Evolutionary conservation across 1,140 invertebrate genomes (phyloP).

Genomic region (Dreissena rostriformis): DNA sequence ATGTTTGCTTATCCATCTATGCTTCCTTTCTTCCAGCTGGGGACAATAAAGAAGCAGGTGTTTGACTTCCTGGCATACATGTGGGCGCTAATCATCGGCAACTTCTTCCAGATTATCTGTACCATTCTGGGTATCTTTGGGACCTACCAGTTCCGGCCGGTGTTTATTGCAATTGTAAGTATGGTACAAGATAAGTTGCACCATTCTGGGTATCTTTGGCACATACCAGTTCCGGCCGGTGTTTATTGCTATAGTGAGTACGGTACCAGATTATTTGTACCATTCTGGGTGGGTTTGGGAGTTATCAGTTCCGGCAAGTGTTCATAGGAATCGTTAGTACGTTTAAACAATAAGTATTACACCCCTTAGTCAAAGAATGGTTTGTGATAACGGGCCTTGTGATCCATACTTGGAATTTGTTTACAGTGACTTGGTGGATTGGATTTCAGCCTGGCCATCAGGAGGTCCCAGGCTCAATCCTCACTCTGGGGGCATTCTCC

Average conservation of each 20-base stretch:
- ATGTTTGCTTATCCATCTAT: too few species aligned
- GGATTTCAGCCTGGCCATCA: too few species aligned
- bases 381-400: too few species aligned
- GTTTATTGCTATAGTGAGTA: constrained; percentile 94
- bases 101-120: constrained; percentile 95
- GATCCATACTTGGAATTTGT: too few species aligned
- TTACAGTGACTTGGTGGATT: too few species aligned
- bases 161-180: constrained; percentile 95
- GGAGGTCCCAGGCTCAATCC: too few species aligned
- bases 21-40: constrained; percentile 84
- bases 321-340: constrained; percentile 94
- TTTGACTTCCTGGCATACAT: constrained; percentile 98
- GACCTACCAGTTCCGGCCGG: constrained; percentile 93
- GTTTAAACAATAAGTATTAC: too few species aligned
- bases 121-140: constrained; percentile 98
- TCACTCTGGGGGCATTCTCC: too few species aligned
- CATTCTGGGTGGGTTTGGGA: constrained; percentile 97
- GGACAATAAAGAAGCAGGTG: constrained; percentile 93
- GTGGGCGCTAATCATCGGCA: constrained; percentile 96
- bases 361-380: too few species aligned
- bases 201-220: constrained; percentile 97
- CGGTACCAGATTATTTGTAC: constrained; percentile 95
- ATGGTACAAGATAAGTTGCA: constrained; percentile 92
- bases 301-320: constrained; percentile 94
- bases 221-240: constrained; percentile 94